Percentiles rank a stretch among this genome's conserved stretches.
These are phyloP conservation scores for Peromyscus aztecus DNA, from an alignment of 2,797 vertebrate genomes.

Conservation along the genomic window DNA sequence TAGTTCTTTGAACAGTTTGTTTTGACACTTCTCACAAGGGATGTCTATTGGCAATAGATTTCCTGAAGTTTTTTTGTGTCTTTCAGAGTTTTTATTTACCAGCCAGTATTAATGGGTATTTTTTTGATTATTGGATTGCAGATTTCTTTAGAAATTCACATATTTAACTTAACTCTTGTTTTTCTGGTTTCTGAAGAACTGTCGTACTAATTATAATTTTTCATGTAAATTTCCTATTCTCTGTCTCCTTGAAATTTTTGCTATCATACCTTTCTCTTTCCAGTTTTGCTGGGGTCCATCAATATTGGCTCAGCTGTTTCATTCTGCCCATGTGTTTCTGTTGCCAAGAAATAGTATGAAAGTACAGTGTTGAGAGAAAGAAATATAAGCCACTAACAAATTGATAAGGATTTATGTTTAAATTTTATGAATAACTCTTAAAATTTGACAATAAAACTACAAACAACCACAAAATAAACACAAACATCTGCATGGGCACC, in stretches of 20 bases:
- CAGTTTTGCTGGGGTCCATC: fast-evolving
- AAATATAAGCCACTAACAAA: background rate
- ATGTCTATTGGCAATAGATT: background rate
- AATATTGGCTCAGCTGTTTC: fast-evolving
- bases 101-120: background rate
- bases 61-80: background rate
- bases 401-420: background rate
- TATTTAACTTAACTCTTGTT: background rate
- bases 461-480: background rate
- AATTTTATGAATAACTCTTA: background rate
- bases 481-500: too few species aligned
- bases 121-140: background rate
- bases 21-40: background rate
- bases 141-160: background rate
- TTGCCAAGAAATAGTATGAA: background rate
- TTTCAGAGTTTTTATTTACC: background rate
- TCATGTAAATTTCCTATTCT: background rate
- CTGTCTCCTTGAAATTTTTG: background rate
- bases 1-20: background rate
- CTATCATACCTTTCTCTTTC: background rate
- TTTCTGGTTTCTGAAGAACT: background rate
- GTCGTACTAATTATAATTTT: background rate
- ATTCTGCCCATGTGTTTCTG: background rate
- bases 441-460: background rate
- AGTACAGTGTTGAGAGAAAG: background rate